Percentiles rank a stretch among this genome's conserved stretches.
phyloP scores from a whole-genome alignment of 1,140 invertebrate species.

The Pseudomyrmex cubaensis region DNA sequence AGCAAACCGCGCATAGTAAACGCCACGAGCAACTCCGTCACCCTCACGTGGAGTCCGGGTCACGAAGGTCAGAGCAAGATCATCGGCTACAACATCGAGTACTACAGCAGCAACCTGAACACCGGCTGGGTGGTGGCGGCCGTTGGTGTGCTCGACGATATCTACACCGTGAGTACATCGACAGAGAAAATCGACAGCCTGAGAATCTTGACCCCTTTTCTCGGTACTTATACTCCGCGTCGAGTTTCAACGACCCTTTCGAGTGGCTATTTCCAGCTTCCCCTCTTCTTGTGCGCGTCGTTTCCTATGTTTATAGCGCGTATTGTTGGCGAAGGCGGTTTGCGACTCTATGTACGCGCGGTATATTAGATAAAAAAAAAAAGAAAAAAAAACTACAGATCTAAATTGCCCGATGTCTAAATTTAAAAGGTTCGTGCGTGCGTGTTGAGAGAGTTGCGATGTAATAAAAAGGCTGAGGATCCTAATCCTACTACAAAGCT shows the following conservation, averaged over 20 bases:
- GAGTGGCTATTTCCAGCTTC: slow-evolving; percentile 46
- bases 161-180: slow-evolving; percentile 86
- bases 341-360: background rate
- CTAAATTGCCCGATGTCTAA: slow-evolving; percentile 20
- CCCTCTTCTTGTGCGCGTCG: slow-evolving; percentile 2
- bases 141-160: slow-evolving; percentile 88
- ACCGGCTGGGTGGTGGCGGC: slow-evolving; percentile 92
- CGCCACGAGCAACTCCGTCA: slow-evolving; percentile 91
- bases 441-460: background rate
- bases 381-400: background rate
- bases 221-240: slow-evolving; percentile 1
- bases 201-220: slow-evolving; percentile 41
- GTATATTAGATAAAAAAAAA: background rate
- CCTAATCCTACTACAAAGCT: slow-evolving; percentile 34
- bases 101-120: slow-evolving; percentile 93
- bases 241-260: slow-evolving; percentile 38
- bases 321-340: slow-evolving; percentile 13
- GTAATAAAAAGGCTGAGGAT: slow-evolving; percentile 27
- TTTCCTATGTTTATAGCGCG: slow-evolving; percentile 17
- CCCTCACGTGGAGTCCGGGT: slow-evolving; percentile 91
- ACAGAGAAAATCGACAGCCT: background rate
- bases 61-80: slow-evolving; percentile 86
- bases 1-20: slow-evolving; percentile 90
- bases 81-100: slow-evolving; percentile 93
- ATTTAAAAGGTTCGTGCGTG: slow-evolving; percentile 34